phyloP scores from a whole-genome alignment of 2,797 vertebrate genomes.

The Crax fasciolata region DNA sequence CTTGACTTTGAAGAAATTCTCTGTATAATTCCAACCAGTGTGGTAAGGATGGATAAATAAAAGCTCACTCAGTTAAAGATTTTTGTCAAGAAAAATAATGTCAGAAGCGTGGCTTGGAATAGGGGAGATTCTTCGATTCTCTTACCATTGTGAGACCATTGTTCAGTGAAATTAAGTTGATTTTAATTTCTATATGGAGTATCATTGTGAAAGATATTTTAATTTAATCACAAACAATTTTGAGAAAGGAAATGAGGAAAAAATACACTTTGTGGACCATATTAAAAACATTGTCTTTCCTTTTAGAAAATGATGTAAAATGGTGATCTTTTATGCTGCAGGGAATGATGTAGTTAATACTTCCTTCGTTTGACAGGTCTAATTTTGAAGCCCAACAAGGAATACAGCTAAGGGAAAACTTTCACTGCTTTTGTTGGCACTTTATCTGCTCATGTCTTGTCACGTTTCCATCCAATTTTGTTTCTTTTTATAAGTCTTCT shows the following conservation, averaged over 20 bases:
- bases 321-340: neutral
- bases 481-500: neutral
- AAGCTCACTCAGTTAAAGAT: neutral
- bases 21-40: neutral
- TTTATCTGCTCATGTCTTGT: neutral
- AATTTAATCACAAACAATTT: neutral
- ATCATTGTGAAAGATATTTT: neutral
- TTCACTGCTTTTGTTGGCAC: neutral
- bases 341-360: neutral
- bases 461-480: neutral
- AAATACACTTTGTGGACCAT: neutral
- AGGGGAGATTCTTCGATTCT: accelerated
- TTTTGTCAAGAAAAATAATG: neutral
- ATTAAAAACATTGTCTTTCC: neutral
- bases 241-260: neutral
- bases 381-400: neutral
- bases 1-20: neutral
- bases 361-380: neutral
- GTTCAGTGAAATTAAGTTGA: neutral
- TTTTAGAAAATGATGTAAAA: neutral
- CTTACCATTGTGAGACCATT: neutral
- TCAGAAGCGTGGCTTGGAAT: neutral
- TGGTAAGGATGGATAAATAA: neutral
- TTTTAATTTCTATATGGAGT: neutral
- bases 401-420: neutral